phyloP scores from a whole-genome alignment of 2,797 vertebrate species.

The Sparus aurata region DNA sequence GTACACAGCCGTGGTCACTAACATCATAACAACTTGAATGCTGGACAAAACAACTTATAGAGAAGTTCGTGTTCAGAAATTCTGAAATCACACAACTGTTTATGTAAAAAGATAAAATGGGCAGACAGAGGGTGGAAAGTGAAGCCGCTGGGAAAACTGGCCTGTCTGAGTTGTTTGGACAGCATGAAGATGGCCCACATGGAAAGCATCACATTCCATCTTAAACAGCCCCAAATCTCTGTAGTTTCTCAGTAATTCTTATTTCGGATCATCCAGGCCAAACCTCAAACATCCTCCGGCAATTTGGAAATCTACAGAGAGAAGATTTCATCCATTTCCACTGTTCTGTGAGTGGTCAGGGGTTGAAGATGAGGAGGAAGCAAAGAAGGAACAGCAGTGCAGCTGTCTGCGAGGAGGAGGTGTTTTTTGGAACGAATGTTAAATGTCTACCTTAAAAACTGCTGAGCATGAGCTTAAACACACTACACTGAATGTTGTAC shows the following conservation, averaged over 20 bases:
- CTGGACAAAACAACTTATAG: not conserved
- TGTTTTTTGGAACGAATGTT: not conserved
- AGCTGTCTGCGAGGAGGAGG: conserved; percentile 11
- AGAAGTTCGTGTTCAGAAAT: not conserved
- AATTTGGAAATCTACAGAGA: conserved; percentile 39
- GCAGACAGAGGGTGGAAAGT: conserved; percentile 26
- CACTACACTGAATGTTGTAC: not conserved
- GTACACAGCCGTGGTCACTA: not conserved
- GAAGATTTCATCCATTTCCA: conserved; percentile 20
- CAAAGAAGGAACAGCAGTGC: not conserved
- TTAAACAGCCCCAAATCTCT: conserved; percentile 37
- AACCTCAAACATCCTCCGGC: conserved; percentile 65
- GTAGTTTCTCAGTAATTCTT: conserved; percentile 57
- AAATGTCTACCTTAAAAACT: not conserved
- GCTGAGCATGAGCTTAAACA: not conserved
- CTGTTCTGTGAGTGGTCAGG: not conserved
- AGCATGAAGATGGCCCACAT: conserved; percentile 46
- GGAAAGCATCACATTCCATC: conserved; percentile 62
- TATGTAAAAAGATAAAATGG: conserved; percentile 33
- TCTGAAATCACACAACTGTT: conserved; percentile 27
- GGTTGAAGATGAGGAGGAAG: conserved; percentile 17
- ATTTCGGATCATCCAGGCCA: conserved; percentile 54
- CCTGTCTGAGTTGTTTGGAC: conserved; percentile 50
- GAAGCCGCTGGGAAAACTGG: conserved; percentile 39
- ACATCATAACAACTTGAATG: not conserved